These are phyloP conservation scores for Amniataba percoides DNA, from an alignment of 2,797 vertebrate species.

Conservation along the genomic window DNA sequence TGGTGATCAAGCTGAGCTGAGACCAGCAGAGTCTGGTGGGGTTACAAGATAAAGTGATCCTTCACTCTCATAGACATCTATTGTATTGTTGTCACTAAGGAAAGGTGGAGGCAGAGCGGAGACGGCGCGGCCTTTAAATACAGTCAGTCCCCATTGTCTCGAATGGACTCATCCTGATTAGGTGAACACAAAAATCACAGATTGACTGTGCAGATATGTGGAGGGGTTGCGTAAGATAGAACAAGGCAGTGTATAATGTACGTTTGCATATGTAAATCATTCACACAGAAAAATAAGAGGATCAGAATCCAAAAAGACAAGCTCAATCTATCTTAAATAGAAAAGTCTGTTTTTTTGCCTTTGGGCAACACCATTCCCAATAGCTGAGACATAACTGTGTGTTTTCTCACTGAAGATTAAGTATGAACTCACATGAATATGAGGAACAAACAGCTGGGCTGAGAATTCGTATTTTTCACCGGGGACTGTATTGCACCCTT, in stretches of 20 bases:
- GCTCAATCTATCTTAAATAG: constrained; percentile 25
- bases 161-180: constrained; percentile 18
- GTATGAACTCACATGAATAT: constrained; percentile 25
- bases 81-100: constrained; percentile 14
- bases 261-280: constrained; percentile 9
- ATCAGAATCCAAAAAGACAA: constrained; percentile 15
- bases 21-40: constrained; percentile 23
- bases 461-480: constrained; percentile 29
- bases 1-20: constrained; percentile 35
- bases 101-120: constrained; percentile 21
- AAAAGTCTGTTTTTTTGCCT: constrained; percentile 15
- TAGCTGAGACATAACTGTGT: constrained; percentile 22
- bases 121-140: constrained; percentile 26
- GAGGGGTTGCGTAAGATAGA: neutral
- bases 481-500: constrained; percentile 26
- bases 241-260: neutral
- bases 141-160: neutral
- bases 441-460: constrained; percentile 48
- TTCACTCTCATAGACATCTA: constrained; percentile 35
- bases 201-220: constrained; percentile 5
- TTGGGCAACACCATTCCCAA: constrained; percentile 10
- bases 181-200: constrained; percentile 7
- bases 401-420: constrained; percentile 41
- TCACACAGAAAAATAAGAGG: neutral
- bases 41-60: constrained; percentile 27